These are phyloP conservation scores for Lagenorhynchus albirostris DNA, from an alignment of 2,113 vertebrate species.

Conservation along the genomic window DNA sequence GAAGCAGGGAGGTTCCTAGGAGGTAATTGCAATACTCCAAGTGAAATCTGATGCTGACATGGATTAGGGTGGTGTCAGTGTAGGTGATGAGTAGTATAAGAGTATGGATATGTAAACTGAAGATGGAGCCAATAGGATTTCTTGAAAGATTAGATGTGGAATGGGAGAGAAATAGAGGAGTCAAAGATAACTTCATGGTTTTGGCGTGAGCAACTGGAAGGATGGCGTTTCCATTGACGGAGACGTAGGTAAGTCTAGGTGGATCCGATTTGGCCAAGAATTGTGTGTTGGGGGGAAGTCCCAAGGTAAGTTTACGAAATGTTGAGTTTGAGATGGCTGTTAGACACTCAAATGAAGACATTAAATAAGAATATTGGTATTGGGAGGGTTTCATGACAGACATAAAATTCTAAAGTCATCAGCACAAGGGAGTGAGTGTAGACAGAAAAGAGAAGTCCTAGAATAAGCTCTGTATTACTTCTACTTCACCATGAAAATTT, in stretches of 20 bases:
- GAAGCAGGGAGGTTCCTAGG: not conserved
- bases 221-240: not conserved
- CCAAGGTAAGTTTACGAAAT: not conserved
- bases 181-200: not conserved
- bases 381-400: not conserved
- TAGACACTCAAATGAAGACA: not conserved
- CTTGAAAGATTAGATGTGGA: not conserved
- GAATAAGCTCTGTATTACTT: not conserved
- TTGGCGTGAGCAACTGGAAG: not conserved
- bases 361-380: too few relatives aligned
- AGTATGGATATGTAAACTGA: not conserved
- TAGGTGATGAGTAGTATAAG: not conserved
- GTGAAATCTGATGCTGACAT: not conserved
- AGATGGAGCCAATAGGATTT: not conserved
- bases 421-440: not conserved
- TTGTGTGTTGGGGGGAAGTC: rapidly evolving
- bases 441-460: not conserved
- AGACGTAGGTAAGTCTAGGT: not conserved
- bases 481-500: not conserved
- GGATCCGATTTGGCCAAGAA: not conserved
- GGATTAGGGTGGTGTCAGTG: not conserved
- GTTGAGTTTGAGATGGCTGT: not conserved
- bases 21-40: not conserved
- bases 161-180: not conserved
- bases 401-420: not conserved